Base-by-base conservation (phyloP, 2,888 invertebrate genomes). In the Brachylomia viminalis region DNA sequence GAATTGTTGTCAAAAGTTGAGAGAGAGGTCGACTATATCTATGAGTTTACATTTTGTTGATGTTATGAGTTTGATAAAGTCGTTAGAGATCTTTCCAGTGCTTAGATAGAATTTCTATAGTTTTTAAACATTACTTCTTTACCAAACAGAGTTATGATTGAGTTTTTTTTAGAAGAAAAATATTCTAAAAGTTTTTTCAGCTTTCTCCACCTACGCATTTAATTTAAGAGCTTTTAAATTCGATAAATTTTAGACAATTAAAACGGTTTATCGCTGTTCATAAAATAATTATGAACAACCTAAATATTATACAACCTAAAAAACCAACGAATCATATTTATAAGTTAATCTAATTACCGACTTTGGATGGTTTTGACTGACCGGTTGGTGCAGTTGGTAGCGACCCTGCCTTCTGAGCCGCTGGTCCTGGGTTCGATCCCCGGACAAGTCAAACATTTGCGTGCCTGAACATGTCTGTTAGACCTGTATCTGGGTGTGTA, bases 131-230 rank as follows among this genome's bases (percentile, higher is more conserved):
- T n/a, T 38, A 69, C 6, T 27, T 52, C 6, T 30, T 52, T 42
- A 13, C 4, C n/a, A 42, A 17, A 17, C 52, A 54, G 62, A 77
- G 30, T 75, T 81, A 33, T 58, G 62, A 27, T 74, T 49, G 47
- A 49, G n/a, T 49, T 72, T 30, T 47, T 13, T 15, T 47, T 30
- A 10, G 10, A 65, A 15, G 10, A n/a, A 77, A 78, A 47, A 56
- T 30, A 45, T 23, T 30, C 15, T 33, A 49, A 38, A 45, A n/a
- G 38, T 68, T 27, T 68, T n/a, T n/a, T 42, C 42, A 17, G 23
- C 6, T 56, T 58, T 27, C 15, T 49, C 38, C 20, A 49, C 5
- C 6, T 33, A 54, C 33, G n/a, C 15, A 38, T 17, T 38, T 42
- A 10, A 68, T 47, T 30, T 30, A 5, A 13, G 20, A 17, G 11